These are phyloP conservation scores for Mactromeris polynyma DNA, from an alignment of 2,888 invertebrate species.

Conservation along the genomic window DNA sequence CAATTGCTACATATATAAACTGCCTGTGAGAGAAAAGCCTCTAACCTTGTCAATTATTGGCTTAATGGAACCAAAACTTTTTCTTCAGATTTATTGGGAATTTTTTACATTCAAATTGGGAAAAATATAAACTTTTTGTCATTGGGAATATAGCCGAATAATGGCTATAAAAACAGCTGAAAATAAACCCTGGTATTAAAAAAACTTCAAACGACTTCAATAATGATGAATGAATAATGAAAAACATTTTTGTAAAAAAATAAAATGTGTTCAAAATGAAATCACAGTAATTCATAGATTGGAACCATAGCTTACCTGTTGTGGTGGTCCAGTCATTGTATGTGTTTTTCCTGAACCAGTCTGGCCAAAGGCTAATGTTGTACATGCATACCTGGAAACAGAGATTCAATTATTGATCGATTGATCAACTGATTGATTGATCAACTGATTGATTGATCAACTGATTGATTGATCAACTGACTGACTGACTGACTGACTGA, in stretches of 20 bases:
- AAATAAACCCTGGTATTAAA: no score
- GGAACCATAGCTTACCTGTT: constrained; percentile 77
- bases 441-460: not conserved
- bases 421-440: not conserved
- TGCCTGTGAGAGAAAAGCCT: no score
- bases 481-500: not conserved
- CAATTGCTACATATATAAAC: no score
- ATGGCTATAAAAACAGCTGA: no score
- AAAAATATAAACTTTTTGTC: no score
- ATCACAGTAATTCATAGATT: not conserved
- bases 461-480: not conserved
- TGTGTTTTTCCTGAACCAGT: constrained; percentile 99
- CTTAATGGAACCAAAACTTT: no score
- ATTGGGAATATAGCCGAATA: no score
- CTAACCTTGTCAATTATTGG: no score
- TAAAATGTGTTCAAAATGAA: not conserved
- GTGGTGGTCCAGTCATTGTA: constrained; percentile 93
- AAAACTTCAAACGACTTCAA: not conserved
- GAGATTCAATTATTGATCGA: no score
- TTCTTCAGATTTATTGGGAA: no score
- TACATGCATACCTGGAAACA: constrained; percentile 92
- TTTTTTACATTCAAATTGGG: no score
- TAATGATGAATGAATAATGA: not conserved
- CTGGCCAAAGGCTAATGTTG: constrained; percentile 98
- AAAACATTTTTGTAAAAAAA: not conserved